These are phyloP conservation scores for Panthera tigris DNA, from an alignment of 2,113 vertebrate genomes.

Conservation along the genomic window DNA sequence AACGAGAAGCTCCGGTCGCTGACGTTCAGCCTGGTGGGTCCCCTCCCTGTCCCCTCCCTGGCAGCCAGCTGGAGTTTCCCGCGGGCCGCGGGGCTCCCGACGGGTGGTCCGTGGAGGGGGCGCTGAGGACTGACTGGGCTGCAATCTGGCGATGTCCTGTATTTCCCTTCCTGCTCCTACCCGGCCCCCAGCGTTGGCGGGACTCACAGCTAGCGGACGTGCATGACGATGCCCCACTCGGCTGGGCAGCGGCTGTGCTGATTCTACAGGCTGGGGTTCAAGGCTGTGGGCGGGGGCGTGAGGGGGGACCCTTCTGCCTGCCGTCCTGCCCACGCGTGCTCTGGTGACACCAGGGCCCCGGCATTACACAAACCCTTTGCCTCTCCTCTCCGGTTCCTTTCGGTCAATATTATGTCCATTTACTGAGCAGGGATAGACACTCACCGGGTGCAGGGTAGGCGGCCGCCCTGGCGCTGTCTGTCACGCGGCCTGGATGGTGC, in stretches of 20 bases:
- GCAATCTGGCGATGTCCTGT: neutral
- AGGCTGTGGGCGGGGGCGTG: neutral
- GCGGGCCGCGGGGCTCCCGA: neutral
- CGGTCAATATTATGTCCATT: fast-evolving
- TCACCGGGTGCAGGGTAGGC: fast-evolving
- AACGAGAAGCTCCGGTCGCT: slow-evolving; percentile 81
- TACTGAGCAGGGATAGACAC: fast-evolving
- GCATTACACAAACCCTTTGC: neutral
- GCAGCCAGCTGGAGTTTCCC: neutral
- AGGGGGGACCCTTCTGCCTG: neutral
- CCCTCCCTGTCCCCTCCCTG: neutral
- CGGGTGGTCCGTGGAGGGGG: neutral
- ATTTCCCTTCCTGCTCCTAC: neutral
- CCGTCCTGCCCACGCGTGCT: fast-evolving
- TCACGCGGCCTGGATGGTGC: fast-evolving
- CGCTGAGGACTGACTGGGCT: neutral
- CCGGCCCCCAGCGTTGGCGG: fast-evolving
- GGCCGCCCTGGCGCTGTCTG: fast-evolving
- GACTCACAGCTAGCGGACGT: fast-evolving
- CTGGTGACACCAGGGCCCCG: fast-evolving
- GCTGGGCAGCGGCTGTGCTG: no score
- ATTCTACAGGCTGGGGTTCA: neutral
- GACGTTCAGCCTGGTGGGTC: slow-evolving; percentile 86
- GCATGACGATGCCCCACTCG: fast-evolving
- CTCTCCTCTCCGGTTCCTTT: neutral